A percentile compares a stretch with the other conserved stretches of the same genome.
Evolutionary conservation across 2,888 invertebrate species (phyloP).

Genomic region (Anaspis maculata): DNA sequence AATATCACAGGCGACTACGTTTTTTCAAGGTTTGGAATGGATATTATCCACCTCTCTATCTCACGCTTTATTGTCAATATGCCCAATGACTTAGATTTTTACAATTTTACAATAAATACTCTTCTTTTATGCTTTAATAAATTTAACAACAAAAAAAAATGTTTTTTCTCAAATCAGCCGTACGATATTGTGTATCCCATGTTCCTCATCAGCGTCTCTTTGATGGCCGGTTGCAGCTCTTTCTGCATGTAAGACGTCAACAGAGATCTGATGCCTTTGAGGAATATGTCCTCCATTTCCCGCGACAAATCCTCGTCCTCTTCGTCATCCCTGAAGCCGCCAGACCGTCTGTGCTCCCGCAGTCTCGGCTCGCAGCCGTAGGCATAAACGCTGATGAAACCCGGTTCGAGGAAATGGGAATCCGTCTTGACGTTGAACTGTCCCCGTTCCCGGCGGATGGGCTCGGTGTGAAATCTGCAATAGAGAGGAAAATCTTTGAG

Average conservation of each 20-base stretch:
- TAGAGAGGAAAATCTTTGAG: no score
- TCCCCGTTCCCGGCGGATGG: slow-evolving; percentile 58
- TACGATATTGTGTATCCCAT: slow-evolving; percentile 84
- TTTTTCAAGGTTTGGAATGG: no score
- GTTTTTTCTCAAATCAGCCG: slow-evolving; percentile 56
- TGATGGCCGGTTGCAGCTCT: slow-evolving; percentile 74
- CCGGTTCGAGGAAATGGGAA: slow-evolving; percentile 76
- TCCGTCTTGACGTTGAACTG: slow-evolving; percentile 70
- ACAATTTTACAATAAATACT: no score
- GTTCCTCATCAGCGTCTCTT: slow-evolving; percentile 78
- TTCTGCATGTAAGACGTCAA: slow-evolving; percentile 77
- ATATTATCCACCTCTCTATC: no score
- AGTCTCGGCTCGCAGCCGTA: slow-evolving; percentile 62
- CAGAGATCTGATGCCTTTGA: slow-evolving; percentile 72
- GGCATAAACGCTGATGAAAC: slow-evolving; percentile 78
- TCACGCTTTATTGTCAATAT: no score
- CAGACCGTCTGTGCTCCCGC: slow-evolving; percentile 29
- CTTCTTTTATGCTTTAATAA: no score
- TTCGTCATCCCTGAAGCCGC: slow-evolving; percentile 27
- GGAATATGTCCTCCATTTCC: slow-evolving; percentile 79
- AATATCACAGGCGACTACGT: no score
- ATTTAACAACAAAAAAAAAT: no score
- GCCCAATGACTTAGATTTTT: no score
- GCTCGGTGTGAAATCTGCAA: slow-evolving; percentile 59
- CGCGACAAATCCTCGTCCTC: slow-evolving; percentile 59